Percentiles rank a stretch among this genome's conserved stretches.
phyloP scores from a whole-genome alignment of 1,140 invertebrate species.

The Riptortus pedestris region DNA sequence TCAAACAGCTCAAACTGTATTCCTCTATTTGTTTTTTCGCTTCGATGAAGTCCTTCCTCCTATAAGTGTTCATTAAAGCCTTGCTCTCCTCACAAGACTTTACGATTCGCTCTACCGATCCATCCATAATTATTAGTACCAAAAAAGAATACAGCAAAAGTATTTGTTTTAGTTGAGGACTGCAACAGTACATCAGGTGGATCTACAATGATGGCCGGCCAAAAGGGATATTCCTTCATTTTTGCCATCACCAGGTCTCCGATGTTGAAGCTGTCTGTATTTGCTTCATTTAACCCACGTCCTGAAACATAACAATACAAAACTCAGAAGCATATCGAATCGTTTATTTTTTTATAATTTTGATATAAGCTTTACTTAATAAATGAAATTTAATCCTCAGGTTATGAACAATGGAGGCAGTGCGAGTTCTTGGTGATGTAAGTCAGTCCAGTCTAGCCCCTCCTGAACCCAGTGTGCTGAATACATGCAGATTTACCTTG shows the following conservation, averaged over 20 bases:
- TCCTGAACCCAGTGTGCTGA: no score
- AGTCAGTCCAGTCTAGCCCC: no score
- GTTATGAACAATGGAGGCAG: no score
- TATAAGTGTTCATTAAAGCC: constrained; percentile 67
- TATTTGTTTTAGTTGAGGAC: constrained; percentile 45
- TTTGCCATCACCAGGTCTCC: constrained; percentile 53
- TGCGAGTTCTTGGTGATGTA: no score
- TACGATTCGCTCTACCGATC: constrained; percentile 76
- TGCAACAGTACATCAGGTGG: constrained; percentile 50
- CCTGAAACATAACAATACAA: no score
- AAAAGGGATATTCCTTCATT: constrained; percentile 89
- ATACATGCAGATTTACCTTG: no score
- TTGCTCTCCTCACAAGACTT: constrained; percentile 52
- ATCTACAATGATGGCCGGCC: constrained; percentile 78
- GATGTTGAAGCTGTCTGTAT: not conserved
- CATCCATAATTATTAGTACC: constrained; percentile 87
- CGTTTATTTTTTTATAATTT: no score
- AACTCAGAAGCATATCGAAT: no score
- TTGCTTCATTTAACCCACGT: no score
- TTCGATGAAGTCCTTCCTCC: constrained; percentile 69
- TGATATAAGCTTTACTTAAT: no score
- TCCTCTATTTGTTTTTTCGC: constrained; percentile 79
- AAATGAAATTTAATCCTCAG: no score
- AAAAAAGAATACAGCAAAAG: constrained; percentile 86
- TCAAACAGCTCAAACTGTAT: constrained; percentile 43